A percentile compares a stretch with the other conserved stretches of the same genome.
phyloP scores from a whole-genome alignment of 1,140 invertebrate species.

The Macrotrachela quadricornifera region DNA sequence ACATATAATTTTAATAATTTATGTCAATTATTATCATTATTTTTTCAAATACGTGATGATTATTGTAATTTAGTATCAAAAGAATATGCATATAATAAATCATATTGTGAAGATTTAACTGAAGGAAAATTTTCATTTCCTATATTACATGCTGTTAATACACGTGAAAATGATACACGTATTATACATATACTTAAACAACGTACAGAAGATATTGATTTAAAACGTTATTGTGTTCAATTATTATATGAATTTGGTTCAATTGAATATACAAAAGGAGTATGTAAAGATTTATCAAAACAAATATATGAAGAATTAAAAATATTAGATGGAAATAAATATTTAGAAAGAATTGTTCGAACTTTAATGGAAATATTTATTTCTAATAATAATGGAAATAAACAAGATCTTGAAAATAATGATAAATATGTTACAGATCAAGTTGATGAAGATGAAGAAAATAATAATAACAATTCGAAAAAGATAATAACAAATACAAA shows the following conservation, averaged over 20 bases:
- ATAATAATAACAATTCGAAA: no score
- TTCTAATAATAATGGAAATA: no score
- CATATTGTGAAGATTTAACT: slow-evolving; percentile 56
- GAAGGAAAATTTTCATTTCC: slow-evolving; percentile 97
- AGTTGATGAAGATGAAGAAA: no score
- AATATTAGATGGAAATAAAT: background rate
- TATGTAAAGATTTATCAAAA: background rate
- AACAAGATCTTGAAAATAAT: no score
- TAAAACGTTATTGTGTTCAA: slow-evolving; percentile 74
- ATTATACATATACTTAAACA: slow-evolving; percentile 58
- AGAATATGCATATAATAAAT: slow-evolving; percentile 31
- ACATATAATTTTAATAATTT: slow-evolving; percentile 54
- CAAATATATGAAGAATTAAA: background rate
- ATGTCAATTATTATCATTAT: slow-evolving; percentile 61
- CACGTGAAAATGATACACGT: background rate
- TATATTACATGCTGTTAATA: slow-evolving; percentile 53
- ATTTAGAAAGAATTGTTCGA: background rate
- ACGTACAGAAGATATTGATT: slow-evolving; percentile 60
- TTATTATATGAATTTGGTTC: slow-evolving; percentile 64
- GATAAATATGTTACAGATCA: no score
- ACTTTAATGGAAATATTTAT: no score
- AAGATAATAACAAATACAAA: no score
- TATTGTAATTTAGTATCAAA: slow-evolving; percentile 66
- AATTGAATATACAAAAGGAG: slow-evolving; percentile 50
- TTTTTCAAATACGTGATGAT: slow-evolving; percentile 87